Evolutionary conservation across 2,888 invertebrate genomes (phyloP), one percentile per base, ranked within the genome.

Genomic region (Drosophila anceps): DNA sequence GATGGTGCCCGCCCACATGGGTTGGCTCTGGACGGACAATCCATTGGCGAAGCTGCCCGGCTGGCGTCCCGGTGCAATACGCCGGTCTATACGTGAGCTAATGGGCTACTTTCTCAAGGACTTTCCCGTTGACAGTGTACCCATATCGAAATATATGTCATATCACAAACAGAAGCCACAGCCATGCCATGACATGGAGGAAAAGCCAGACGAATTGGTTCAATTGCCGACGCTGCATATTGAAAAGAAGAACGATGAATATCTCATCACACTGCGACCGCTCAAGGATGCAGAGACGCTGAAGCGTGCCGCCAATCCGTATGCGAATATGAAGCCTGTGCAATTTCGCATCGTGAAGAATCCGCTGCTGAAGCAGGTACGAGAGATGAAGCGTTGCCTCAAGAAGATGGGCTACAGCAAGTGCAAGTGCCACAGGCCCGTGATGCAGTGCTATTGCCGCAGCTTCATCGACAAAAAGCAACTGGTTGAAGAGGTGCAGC

Each of bases 271-370:
- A 83, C 94, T 96, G 87, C 94, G 95, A 63, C 96, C 96, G 0
- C 90, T 96, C 4, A 95, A 95, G 91, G 95, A 95, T 81, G 93
- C 95, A 0, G 93, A 93, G 1, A 93, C 94, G 27, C 92, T 96
- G 46, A 92, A 92, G 18, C 93, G 94, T 1, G 94, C 95, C 73
- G 95, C 95, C 81, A 95, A 95, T 89, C 96, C 96, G 0, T 96
- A 95, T 82, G 94, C 95, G 44, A 94, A 95, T 62, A 95, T 95
- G 88, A 95, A 95, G 69, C 96, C 96, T 0, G 93, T 96, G 91
- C 94, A 95, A 65, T 96, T 96, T 82, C 95, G 94, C 90, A 95
- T 96, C 29, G 94, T 94, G 0, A 95, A 95, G 86, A 94, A 95
- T 82, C 94, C 95, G 41, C 43, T 89, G 0, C 67, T 86, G 24